These are phyloP conservation scores for Lepidocyrtinus sp. DNA, from an alignment of 2,888 invertebrate genomes.

Conservation along the genomic window DNA sequence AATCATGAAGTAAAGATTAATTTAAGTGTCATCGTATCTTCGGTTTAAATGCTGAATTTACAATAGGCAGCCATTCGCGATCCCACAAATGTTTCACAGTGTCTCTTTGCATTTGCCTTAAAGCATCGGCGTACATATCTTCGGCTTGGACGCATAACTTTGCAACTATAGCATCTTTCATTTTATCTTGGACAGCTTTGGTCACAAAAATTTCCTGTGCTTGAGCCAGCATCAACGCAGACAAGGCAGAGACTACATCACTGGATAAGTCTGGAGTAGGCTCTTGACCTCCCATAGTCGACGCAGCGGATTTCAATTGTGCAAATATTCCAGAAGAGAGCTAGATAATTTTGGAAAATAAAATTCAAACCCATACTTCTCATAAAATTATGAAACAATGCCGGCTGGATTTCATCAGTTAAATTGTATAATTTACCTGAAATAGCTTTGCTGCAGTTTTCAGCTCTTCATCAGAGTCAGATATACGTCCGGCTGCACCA, in stretches of 20 bases:
- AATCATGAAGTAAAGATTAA: no score
- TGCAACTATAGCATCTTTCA: constrained; percentile 94
- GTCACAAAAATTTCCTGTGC: constrained; percentile 97
- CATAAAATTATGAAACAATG: no score
- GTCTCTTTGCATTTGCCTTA: constrained; percentile 90
- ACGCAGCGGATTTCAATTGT: constrained; percentile 84
- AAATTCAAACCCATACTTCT: no score
- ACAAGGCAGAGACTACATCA: constrained; percentile 89
- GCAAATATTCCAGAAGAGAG: constrained; percentile 89
- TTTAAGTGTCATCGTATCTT: no score
- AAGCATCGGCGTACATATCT: constrained; percentile 93
- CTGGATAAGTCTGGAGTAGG: constrained; percentile 96
- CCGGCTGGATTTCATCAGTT: no score
- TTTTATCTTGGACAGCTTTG: constrained; percentile 91
- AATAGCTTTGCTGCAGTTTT: constrained; percentile 93
- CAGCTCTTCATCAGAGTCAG: constrained; percentile 91
- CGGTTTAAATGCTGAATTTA: constrained; percentile 75
- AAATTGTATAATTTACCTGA: no score
- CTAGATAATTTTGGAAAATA: no score
- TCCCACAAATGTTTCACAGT: constrained; percentile 89
- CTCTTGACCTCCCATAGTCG: constrained; percentile 81
- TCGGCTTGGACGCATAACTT: constrained; percentile 94
- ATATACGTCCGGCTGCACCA: constrained; percentile 79
- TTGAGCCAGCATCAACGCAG: constrained; percentile 95
- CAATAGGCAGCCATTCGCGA: constrained; percentile 85